Evolutionary conservation across 2,888 invertebrate genomes (phyloP).

Genomic region (Schizaphis graminum): DNA sequence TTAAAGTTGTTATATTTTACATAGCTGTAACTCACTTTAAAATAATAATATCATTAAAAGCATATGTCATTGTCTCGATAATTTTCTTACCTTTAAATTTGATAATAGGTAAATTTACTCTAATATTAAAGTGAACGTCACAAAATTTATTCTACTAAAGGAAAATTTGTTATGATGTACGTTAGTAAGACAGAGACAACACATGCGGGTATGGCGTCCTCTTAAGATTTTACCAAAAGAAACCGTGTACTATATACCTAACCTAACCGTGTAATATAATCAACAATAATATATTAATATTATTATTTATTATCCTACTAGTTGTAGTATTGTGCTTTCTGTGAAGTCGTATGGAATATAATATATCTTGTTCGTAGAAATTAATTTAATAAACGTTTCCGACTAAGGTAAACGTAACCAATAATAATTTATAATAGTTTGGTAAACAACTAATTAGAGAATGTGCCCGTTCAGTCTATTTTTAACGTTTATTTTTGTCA

Average conservation of each 20-base stretch:
- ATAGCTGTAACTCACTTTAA: too few relatives aligned
- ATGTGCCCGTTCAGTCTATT: slow-evolving; percentile 20
- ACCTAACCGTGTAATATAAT: too few relatives aligned
- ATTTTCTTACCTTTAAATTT: too few relatives aligned
- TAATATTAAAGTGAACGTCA: too few relatives aligned
- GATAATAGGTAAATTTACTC: too few relatives aligned
- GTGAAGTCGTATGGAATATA: neutral
- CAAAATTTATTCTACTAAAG: too few relatives aligned
- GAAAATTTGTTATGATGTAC: too few relatives aligned
- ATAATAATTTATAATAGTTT: slow-evolving; percentile 19
- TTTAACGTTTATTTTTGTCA: slow-evolving; percentile 34
- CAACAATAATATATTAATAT: neutral
- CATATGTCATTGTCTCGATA: too few relatives aligned
- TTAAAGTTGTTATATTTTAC: too few relatives aligned
- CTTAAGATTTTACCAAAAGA: neutral
- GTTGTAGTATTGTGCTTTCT: neutral
- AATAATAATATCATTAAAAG: too few relatives aligned
- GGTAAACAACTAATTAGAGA: slow-evolving; percentile 38
- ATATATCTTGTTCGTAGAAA: neutral
- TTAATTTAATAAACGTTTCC: neutral
- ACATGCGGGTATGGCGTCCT: too few relatives aligned
- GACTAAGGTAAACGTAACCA: neutral
- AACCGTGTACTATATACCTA: neutral
- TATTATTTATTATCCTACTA: neutral
- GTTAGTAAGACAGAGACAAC: too few relatives aligned